phyloP scores from a whole-genome alignment of 2,797 vertebrate genomes.

The Avahi laniger region DNA sequence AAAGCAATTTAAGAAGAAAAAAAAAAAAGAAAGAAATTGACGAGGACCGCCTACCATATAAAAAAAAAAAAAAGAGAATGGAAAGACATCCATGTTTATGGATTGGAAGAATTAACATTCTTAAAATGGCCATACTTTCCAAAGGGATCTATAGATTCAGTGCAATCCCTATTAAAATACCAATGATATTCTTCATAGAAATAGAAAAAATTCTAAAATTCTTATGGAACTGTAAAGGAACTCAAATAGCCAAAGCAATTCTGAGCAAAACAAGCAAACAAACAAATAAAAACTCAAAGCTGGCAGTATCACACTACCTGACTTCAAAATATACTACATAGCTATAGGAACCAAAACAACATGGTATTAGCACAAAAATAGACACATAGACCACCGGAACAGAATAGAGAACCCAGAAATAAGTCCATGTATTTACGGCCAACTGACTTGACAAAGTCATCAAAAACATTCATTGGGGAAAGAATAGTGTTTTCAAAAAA shows the following conservation, averaged over 20 bases:
- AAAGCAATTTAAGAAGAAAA: background rate
- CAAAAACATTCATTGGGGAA: background rate
- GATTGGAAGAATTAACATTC: background rate
- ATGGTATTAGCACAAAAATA: too few relatives aligned
- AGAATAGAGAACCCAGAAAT: too few relatives aligned
- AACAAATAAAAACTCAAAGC: background rate
- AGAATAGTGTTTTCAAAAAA: background rate
- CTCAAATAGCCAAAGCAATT: background rate
- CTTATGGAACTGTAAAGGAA: background rate
- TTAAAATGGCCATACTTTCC: background rate
- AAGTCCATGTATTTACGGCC: too few relatives aligned
- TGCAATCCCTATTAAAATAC: too few relatives aligned
- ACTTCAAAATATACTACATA: too few relatives aligned
- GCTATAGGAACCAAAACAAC: too few relatives aligned
- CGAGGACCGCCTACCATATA: too few relatives aligned
- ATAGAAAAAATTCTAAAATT: background rate
- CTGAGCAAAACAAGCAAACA: background rate
- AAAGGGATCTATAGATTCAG: too few relatives aligned
- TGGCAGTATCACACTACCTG: background rate
- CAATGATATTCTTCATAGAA: too few relatives aligned
- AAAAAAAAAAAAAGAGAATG: background rate
- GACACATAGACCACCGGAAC: too few relatives aligned
- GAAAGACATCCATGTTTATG: background rate
- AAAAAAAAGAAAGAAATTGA: background rate
- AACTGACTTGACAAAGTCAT: too few relatives aligned